Evolutionary conservation across 2,888 invertebrate genomes (phyloP).

Genomic region (Eupithecia inturbata): DNA sequence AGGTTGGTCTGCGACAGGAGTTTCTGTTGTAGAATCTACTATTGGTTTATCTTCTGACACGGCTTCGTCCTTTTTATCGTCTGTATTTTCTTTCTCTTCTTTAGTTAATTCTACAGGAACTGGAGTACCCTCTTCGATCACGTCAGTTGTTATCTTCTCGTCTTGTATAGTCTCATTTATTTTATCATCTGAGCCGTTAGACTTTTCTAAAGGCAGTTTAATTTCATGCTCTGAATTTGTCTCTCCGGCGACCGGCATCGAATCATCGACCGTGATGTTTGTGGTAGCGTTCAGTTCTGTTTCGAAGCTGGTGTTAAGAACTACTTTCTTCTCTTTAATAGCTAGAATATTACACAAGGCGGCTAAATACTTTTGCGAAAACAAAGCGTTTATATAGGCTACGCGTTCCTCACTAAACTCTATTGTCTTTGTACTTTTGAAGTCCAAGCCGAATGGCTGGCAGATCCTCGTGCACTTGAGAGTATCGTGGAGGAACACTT

Average conservation of each 20-base stretch:
- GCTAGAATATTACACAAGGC: constrained; percentile 91
- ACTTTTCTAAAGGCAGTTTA: constrained; percentile 66
- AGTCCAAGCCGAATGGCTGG: constrained; percentile 85
- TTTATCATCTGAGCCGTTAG: constrained; percentile 67
- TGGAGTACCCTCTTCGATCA: constrained; percentile 54
- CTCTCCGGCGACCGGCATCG: constrained; percentile 65
- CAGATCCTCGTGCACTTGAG: constrained; percentile 86
- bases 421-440: constrained; percentile 83
- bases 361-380: constrained; percentile 87
- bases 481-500: constrained; percentile 85
- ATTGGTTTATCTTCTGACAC: constrained; percentile 58
- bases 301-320: constrained; percentile 86
- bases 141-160: constrained; percentile 59
- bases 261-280: constrained; percentile 74
- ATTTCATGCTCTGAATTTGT: constrained; percentile 69
- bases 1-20: constrained; percentile 56
- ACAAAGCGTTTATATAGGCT: constrained; percentile 86
- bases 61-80: constrained; percentile 62
- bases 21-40: constrained; percentile 49
- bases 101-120: constrained; percentile 61
- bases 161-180: constrained; percentile 67
- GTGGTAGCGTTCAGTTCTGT: constrained; percentile 78
- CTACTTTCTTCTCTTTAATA: constrained; percentile 86
- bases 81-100: constrained; percentile 60
- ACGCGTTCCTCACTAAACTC: constrained; percentile 78